Percentiles rank a stretch among this genome's conserved stretches.
phyloP scores from a whole-genome alignment of 2,888 invertebrate species.

The Perdita meconis region DNA sequence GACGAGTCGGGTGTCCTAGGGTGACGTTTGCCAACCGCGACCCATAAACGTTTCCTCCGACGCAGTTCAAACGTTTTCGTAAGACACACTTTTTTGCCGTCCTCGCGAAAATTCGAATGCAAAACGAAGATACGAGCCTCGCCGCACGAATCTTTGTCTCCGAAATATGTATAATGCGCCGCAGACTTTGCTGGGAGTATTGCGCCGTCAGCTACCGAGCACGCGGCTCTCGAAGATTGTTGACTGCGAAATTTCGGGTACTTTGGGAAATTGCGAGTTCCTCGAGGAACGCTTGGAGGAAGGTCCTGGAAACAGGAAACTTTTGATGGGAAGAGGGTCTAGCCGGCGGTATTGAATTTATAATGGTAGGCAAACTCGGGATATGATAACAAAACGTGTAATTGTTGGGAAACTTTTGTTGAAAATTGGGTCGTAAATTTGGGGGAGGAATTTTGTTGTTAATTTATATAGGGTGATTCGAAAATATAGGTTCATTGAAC shows the following conservation, averaged over 20 bases:
- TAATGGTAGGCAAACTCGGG: too few species aligned
- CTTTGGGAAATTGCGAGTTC: slow-evolving; percentile 9
- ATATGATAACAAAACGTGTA: too few species aligned
- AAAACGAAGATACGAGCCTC: background rate
- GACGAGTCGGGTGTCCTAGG: slow-evolving; percentile 36
- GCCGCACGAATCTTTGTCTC: too few species aligned
- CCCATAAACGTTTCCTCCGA: slow-evolving; percentile 20
- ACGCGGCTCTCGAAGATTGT: slow-evolving; percentile 10
- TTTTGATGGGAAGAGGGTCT: background rate
- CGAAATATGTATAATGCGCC: too few species aligned
- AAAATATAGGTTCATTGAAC: too few species aligned
- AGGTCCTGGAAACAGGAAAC: slow-evolving; percentile 4
- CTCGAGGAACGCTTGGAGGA: background rate
- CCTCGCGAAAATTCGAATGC: background rate
- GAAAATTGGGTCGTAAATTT: too few species aligned
- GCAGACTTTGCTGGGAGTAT: background rate
- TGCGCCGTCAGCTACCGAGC: background rate
- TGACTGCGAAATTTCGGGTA: slow-evolving; percentile 3
- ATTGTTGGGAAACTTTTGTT: too few species aligned
- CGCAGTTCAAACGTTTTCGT: background rate
- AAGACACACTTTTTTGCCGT: background rate
- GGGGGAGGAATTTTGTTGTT: too few species aligned
- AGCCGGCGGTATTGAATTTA: too few species aligned
- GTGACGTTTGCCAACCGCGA: slow-evolving; percentile 36
- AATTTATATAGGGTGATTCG: too few species aligned